Evolutionary conservation across 2,797 vertebrate species (phyloP).

Genomic region (Todus mexicanus): DNA sequence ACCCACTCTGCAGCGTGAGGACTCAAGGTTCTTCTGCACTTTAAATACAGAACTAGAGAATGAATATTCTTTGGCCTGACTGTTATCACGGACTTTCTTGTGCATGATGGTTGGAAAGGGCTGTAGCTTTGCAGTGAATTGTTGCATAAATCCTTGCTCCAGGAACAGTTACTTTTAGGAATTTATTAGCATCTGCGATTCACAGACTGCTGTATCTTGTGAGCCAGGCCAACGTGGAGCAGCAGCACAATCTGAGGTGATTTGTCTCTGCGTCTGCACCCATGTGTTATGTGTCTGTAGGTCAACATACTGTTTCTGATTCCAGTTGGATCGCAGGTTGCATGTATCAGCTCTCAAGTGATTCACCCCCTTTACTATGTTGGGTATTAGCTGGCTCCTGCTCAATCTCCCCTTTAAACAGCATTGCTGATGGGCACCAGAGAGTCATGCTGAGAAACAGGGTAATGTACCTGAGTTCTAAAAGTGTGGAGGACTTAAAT

Average conservation of each 20-base stretch:
- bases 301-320: accelerated
- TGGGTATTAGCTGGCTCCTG: not conserved
- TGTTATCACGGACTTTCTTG: not conserved
- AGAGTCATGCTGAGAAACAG: not conserved
- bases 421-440: not conserved
- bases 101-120: not conserved
- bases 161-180: not conserved
- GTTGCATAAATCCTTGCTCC: not conserved
- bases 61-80: not conserved
- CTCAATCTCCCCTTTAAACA: not conserved
- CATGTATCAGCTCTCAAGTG: too few species aligned
- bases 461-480: accelerated
- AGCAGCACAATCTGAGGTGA: not conserved
- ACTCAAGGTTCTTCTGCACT: not conserved
- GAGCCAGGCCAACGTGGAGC: not conserved
- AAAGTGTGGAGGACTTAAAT: not conserved
- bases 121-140: accelerated
- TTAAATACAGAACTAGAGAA: not conserved
- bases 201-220: not conserved
- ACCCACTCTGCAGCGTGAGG: not conserved
- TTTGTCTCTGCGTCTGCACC: not conserved
- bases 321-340: not conserved
- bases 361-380: not conserved
- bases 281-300: accelerated
- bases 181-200: not conserved